A percentile compares a stretch with the other conserved stretches of the same genome.
These are phyloP conservation scores for Tetropium fuscum DNA, from an alignment of 2,888 invertebrate species.

Conservation along the genomic window DNA sequence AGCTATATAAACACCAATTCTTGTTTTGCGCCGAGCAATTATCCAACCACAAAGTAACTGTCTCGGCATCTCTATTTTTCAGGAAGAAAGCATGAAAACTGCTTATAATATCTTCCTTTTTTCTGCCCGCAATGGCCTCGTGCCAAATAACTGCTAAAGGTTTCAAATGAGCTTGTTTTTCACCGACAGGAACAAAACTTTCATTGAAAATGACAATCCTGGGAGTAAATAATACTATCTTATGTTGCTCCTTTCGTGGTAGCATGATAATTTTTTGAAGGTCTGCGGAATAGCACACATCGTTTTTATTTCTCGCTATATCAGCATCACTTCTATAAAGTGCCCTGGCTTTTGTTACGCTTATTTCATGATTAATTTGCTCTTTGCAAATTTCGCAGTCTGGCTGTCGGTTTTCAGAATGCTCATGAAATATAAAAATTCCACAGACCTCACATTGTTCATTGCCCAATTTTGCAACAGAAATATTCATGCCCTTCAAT, in stretches of 20 bases:
- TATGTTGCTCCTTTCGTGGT: background rate
- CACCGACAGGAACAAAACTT: constrained; percentile 28
- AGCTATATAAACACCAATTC: background rate
- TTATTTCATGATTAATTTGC: too few relatives aligned
- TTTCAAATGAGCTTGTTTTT: background rate
- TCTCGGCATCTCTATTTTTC: constrained; percentile 11
- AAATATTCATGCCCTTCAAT: too few relatives aligned
- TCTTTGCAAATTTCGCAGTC: too few relatives aligned
- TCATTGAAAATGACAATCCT: constrained; percentile 25
- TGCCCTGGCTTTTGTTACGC: too few relatives aligned
- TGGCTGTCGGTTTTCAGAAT: too few relatives aligned
- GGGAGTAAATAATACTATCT: constrained; percentile 14
- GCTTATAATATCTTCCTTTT: constrained; percentile 43
- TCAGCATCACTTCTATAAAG: too few relatives aligned
- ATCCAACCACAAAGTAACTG: constrained; percentile 10
- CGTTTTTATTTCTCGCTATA: too few relatives aligned
- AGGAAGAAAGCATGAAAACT: constrained; percentile 18
- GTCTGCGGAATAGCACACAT: background rate
- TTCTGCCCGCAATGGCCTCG: constrained; percentile 41
- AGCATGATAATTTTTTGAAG: background rate
- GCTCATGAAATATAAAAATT: too few relatives aligned
- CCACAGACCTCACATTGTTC: too few relatives aligned
- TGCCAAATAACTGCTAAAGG: constrained; percentile 46
- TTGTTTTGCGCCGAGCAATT: too few relatives aligned
- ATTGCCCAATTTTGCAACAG: too few relatives aligned